Evolutionary conservation across 2,113 vertebrate species (phyloP), one percentile per base, ranked within the genome.

Genomic region (Gallinago jamesoni): DNA sequence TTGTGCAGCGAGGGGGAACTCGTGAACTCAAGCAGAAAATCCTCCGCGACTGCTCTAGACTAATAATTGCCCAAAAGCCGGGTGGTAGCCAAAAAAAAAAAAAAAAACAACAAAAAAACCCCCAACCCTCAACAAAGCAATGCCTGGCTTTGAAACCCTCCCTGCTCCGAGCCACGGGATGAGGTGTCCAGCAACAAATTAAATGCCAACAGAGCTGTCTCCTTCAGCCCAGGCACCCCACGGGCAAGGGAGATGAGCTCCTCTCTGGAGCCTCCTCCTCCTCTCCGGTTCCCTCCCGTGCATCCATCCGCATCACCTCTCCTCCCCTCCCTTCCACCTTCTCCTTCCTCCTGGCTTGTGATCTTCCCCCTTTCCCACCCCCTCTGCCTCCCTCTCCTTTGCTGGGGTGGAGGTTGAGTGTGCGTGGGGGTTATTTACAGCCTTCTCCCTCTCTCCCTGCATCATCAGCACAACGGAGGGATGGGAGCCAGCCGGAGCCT

Each of bases 11-110:
- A 97, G 86, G 81, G 83, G 82, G 72, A 96, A 95, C 90, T 95
- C 24, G 52, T 81, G 85, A 94, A 93, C 93, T 87, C 92, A 93
- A 97, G 91, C 96, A 96, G 90, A 94, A 95, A 96, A 94, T 78
- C 87, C 93, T 95, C 85, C 60, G 33, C n/a, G 25, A 87, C 93
- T 92, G 87, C 92, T 94, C 68, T 43, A 93, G 93, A 94, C 93
- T 96, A 95, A 93, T 97, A 95, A 96, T 86, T 77, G 92, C 47
- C 73, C 93, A 59, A 93, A 92, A 64, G 1, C 69, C 24, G 41
- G 87, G 95, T 89, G 94, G 94, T 76, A 74, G 67, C 43, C 43
- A 33, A 30, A 56, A 69, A 64, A 43, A 45, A 41, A 55, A 21
- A 59, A 24, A 39, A 27, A 45, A 47, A 23, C 7, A 12, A 52